Evolutionary conservation across 2,888 invertebrate species (phyloP).

Genomic region (Tetramorium bicarinatum): DNA sequence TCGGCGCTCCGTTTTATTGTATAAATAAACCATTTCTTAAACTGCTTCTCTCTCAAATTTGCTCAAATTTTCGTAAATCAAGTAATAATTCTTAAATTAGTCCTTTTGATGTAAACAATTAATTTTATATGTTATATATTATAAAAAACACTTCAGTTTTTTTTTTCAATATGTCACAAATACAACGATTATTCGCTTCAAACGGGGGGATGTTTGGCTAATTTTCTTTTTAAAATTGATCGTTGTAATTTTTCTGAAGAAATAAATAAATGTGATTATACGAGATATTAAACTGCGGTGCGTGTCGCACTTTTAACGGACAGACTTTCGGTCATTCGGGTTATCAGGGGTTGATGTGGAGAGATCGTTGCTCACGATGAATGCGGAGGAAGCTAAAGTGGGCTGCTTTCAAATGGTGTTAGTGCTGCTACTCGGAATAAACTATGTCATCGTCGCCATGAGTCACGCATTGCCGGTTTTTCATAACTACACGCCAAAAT

Average conservation of each 20-base stretch:
- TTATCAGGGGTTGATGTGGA: conserved; percentile 15
- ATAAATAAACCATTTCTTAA: conserved; percentile 9
- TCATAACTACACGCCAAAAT: conserved; percentile 85
- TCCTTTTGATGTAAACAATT: background rate
- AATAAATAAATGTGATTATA: conserved; percentile 25
- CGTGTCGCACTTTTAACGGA: conserved; percentile 8
- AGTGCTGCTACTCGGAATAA: conserved; percentile 82
- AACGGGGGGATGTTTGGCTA: background rate
- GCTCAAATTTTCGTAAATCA: background rate
- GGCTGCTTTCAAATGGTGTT: conserved; percentile 84
- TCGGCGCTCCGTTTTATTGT: background rate
- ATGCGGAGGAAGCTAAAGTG: conserved; percentile 80
- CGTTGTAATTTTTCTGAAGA: background rate
- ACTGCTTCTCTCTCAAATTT: background rate
- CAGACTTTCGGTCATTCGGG: background rate
- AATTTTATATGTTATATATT: background rate
- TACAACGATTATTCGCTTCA: background rate
- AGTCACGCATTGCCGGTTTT: conserved; percentile 85
- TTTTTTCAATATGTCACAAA: background rate
- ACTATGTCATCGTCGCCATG: conserved; percentile 85
- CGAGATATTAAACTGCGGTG: background rate
- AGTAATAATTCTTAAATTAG: background rate
- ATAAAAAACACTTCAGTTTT: background rate
- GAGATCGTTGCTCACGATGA: conserved; percentile 73
- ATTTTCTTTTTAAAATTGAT: background rate